Evolutionary conservation across 35 echinoderm and acorn worm genomes (phyloP).

Genomic region (Lytechinus pictus): DNA sequence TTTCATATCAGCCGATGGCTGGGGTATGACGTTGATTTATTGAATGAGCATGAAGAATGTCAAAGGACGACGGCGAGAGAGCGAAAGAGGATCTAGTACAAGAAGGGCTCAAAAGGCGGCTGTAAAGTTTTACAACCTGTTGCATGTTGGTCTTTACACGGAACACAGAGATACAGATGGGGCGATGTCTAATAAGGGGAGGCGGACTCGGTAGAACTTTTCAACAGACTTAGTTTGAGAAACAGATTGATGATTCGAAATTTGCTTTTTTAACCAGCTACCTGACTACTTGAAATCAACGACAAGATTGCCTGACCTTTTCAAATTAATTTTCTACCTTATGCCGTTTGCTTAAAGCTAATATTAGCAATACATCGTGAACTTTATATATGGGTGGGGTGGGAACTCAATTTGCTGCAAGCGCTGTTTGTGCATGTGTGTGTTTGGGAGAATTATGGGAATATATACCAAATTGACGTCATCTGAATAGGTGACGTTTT

Average conservation of each 20-base stretch:
- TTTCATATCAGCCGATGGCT: constrained; percentile 31
- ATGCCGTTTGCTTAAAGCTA: background rate
- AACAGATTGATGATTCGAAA: background rate
- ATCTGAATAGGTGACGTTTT: too few species aligned
- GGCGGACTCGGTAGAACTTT: background rate
- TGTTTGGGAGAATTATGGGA: too few species aligned
- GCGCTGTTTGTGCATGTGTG: too few species aligned
- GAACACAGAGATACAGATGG: background rate
- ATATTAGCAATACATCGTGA: background rate
- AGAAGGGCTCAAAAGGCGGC: background rate
- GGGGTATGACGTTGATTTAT: constrained; percentile 28
- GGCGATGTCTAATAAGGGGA: background rate
- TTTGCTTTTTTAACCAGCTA: background rate
- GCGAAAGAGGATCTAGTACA: background rate
- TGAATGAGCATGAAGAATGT: constrained; percentile 25
- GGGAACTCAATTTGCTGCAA: too few species aligned
- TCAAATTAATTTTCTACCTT: background rate
- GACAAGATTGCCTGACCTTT: background rate
- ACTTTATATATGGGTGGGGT: background rate
- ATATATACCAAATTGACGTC: too few species aligned
- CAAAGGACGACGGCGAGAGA: background rate
- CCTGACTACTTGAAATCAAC: background rate
- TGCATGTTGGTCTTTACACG: background rate
- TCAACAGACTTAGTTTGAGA: background rate
- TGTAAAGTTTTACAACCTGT: background rate